Percentiles rank a stretch among this genome's conserved stretches.
Evolutionary conservation across 1,140 invertebrate species (phyloP).

Genomic region (Manduca sexta): DNA sequence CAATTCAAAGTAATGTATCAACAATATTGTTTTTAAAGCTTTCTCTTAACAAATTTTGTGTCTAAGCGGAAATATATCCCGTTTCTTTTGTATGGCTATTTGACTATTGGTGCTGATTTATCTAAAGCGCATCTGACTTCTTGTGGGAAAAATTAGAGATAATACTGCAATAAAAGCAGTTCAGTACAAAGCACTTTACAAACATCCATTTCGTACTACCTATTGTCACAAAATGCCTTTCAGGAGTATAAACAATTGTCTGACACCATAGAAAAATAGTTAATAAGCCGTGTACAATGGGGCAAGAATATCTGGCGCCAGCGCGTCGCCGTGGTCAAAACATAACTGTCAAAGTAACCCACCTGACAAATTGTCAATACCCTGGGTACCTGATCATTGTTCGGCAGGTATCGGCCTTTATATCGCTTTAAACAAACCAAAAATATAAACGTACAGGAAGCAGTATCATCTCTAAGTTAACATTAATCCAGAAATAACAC

Average conservation of each 20-base stretch:
- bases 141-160: no score
- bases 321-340: slow-evolving; percentile 43
- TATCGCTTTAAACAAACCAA: slow-evolving; percentile 31
- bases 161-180: no score
- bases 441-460: slow-evolving; percentile 50
- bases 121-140: no score
- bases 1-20: no score
- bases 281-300: slow-evolving; percentile 38
- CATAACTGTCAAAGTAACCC: slow-evolving; percentile 47
- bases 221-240: slow-evolving; percentile 21
- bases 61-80: no score
- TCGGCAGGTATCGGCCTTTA: slow-evolving; percentile 41
- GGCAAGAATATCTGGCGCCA: slow-evolving; percentile 51
- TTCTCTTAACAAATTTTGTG: no score
- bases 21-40: no score
- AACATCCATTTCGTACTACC: no score
- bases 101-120: no score
- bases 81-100: no score
- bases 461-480: slow-evolving; percentile 30
- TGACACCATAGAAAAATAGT: slow-evolving; percentile 20
- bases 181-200: no score
- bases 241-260: slow-evolving; percentile 22
- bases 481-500: slow-evolving; percentile 44
- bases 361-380: slow-evolving; percentile 34
- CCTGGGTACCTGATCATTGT: slow-evolving; percentile 49